These are phyloP conservation scores for Meleagris gallopavo DNA, from an alignment of 2,113 vertebrate species.

Conservation along the genomic window DNA sequence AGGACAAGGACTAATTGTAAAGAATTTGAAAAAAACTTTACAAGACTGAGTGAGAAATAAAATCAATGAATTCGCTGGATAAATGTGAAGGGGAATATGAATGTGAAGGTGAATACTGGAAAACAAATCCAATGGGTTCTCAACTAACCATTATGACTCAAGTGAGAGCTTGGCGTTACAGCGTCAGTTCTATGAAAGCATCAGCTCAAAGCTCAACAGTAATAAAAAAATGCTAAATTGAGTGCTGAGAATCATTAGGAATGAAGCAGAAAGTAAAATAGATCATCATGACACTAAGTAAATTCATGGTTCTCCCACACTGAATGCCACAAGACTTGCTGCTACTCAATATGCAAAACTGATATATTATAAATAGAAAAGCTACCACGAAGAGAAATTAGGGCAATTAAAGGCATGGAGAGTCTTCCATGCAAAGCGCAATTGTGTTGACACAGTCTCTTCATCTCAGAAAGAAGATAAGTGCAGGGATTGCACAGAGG, in stretches of 20 bases:
- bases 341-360: neutral
- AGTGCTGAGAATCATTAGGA: constrained; percentile 25
- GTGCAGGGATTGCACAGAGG: neutral
- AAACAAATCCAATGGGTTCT: constrained; percentile 15
- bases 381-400: neutral
- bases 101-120: neutral
- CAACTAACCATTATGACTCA: neutral
- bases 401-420: neutral
- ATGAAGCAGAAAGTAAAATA: constrained; percentile 21
- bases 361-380: neutral
- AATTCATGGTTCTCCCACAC: neutral
- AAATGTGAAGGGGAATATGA: neutral
- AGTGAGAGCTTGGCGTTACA: neutral
- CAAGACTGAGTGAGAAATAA: neutral
- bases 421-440: neutral
- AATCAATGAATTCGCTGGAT: neutral
- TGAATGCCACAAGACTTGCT: neutral
- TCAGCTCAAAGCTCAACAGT: neutral
- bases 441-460: neutral
- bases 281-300: neutral
- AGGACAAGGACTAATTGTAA: neutral
- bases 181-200: neutral
- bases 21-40: neutral
- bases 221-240: constrained; percentile 11
- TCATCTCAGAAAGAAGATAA: accelerated